Conservation (phyloP, 2,113 vertebrate genomes). For the Henicopernis longicauda region DNA sequence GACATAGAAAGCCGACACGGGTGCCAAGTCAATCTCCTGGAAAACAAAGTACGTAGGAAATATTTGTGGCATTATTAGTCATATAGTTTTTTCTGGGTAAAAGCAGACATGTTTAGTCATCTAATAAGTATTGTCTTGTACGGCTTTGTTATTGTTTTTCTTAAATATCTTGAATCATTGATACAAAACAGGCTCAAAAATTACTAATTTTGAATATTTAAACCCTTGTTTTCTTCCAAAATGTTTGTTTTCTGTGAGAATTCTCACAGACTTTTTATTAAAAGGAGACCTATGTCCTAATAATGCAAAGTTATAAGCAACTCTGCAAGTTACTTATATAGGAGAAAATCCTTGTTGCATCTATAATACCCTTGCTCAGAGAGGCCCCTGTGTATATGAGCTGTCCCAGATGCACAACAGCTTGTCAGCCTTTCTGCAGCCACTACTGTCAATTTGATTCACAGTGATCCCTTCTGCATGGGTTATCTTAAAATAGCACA, state of each 20-base stretch:
- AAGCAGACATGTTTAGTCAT: background rate
- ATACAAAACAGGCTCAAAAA: background rate
- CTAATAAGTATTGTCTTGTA: background rate
- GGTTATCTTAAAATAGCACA: background rate
- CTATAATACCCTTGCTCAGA: background rate
- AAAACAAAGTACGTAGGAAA: background rate
- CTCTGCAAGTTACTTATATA: background rate
- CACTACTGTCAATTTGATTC: background rate
- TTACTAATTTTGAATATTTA: background rate
- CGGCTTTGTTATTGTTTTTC: background rate
- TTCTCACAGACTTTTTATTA: background rate
- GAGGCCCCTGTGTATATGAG: background rate
- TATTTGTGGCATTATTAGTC: background rate
- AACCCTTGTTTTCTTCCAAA: background rate
- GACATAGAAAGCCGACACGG: rapidly evolving
- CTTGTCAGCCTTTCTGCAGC: background rate
- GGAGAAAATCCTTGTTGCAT: background rate
- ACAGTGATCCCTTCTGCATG: background rate
- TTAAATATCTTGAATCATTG: background rate
- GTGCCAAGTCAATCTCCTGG: background rate
- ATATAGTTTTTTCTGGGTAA: background rate
- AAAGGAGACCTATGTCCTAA: background rate
- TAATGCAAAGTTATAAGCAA: background rate
- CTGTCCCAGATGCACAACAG: background rate
- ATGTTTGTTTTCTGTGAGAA: background rate